These are phyloP conservation scores for Phasianus colchicus DNA, from an alignment of 2,113 vertebrate genomes.

Conservation along the genomic window DNA sequence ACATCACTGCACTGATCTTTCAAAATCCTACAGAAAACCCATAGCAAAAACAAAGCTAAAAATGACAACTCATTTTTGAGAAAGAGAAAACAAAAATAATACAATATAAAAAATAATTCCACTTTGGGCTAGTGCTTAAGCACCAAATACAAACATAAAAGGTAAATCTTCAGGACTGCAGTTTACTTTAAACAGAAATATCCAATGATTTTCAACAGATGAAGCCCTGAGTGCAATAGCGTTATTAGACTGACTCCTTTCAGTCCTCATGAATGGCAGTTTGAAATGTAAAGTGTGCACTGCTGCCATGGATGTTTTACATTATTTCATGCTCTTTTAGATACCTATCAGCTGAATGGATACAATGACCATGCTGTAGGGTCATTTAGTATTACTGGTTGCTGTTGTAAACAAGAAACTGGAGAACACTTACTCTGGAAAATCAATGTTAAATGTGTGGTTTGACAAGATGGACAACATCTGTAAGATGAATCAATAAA, in stretches of 20 bases:
- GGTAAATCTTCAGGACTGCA: not conserved
- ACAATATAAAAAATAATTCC: not conserved
- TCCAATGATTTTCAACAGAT: not conserved
- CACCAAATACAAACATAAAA: not conserved
- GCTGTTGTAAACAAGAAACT: not conserved
- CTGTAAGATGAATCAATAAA: conserved; percentile 55
- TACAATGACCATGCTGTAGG: not conserved
- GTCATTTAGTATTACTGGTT: not conserved
- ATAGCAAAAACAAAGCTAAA: not conserved
- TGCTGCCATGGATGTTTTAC: not conserved
- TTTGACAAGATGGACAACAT: conserved; percentile 25
- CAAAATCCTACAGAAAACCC: not conserved
- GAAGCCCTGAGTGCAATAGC: not conserved
- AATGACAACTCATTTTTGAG: not conserved
- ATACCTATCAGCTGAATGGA: not conserved
- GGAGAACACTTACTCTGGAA: not conserved
- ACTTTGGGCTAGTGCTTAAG: not conserved
- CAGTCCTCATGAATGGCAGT: not conserved
- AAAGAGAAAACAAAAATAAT: not conserved
- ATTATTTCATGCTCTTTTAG: not conserved
- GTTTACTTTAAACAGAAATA: not conserved
- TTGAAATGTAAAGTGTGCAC: not conserved
- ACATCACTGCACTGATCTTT: not conserved
- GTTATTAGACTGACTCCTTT: not conserved
- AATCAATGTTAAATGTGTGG: not conserved